These are phyloP conservation scores for Panagrolaimus sp. DNA, from an alignment of 1,140 invertebrate species.

Conservation along the genomic window DNA sequence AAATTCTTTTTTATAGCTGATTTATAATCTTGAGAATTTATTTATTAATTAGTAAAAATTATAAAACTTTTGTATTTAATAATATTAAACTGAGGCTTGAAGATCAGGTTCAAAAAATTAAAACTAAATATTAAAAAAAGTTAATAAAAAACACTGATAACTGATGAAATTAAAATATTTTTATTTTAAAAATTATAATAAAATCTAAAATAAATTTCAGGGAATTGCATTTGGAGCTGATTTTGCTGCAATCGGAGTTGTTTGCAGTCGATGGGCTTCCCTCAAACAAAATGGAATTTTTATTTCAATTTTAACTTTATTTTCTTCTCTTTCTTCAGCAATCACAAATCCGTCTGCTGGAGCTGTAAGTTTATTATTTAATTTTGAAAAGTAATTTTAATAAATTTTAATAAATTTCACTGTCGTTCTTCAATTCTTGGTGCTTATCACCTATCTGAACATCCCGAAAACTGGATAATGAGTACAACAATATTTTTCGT, in stretches of 20 bases:
- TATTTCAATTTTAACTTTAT: constrained; percentile 37
- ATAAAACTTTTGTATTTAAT: too few species aligned
- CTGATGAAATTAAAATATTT: not conserved
- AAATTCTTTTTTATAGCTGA: too few species aligned
- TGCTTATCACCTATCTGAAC: too few species aligned
- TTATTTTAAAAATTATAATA: constrained; percentile 1
- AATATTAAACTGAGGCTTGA: not conserved
- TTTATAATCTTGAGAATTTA: too few species aligned
- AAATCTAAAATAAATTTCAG: too few species aligned
- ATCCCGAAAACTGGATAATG: too few species aligned
- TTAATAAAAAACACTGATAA: not conserved
- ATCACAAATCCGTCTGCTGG: constrained; percentile 31
- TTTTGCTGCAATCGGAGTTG: constrained; percentile 38
- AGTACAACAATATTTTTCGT: too few species aligned
- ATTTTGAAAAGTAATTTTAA: too few species aligned
- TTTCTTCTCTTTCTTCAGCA: constrained; percentile 28
- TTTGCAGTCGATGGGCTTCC: constrained; percentile 34
- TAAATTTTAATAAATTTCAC: too few species aligned
- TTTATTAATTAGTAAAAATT: too few species aligned
- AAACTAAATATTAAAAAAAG: not conserved
- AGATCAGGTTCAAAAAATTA: not conserved
- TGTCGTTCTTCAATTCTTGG: too few species aligned
- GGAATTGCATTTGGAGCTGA: constrained; percentile 19
- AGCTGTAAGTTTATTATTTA: constrained; percentile 6
- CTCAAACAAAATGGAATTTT: constrained; percentile 35